Evolutionary conservation across 2,113 vertebrate genomes (phyloP), one percentile per base, ranked within the genome.

Genomic region (Ursus arctos): DNA sequence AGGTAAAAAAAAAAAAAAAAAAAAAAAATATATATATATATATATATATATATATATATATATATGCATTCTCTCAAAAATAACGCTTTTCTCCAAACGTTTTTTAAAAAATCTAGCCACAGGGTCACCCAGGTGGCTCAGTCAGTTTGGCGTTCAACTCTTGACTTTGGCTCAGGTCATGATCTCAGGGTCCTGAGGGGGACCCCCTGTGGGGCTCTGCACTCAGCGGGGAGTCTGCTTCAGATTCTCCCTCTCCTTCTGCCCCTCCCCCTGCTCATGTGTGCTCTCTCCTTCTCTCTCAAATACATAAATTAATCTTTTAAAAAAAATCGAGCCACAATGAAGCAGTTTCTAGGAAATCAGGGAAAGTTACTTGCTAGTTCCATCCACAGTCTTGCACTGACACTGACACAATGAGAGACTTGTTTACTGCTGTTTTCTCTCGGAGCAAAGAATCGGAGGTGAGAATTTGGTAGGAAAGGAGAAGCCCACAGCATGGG

Each of bases 1-100:
- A 91, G 28, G 16, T 89, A 85, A 67, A 93, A 97, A 97, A 71
- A 16, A 67, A 43, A 43, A n/a, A n/a, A n/a, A n/a, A n/a, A n/a
- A n/a, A n/a, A n/a, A n/a, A n/a, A n/a, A n/a, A n/a, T n/a, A n/a
- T n/a, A n/a, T n/a, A n/a, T 43, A 43, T 43, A 43, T 13, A n/a
- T 57, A 7, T 57, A 7, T 21, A 57, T 55, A 19, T 21, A 21
- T 21, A 59, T 22, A 59, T 59, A 22, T 59, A 61, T 11, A 63
- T 40, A 63, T 7, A 72, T 31, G 65, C n/a, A 33, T 67, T 85
- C 79, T 94, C 49, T 82, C 59, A 86, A 95, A 84, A 96, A 76
- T 65, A 96, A 81, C 63, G 19, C 88, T 91, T 91, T 94, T 31
- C 57, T 91, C 51, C 85, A 93, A 96, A 88, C 5, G 72, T 77